These are phyloP conservation scores for Diaprepes abbreviatus DNA, from an alignment of 2,888 invertebrate species.

Conservation along the genomic window DNA sequence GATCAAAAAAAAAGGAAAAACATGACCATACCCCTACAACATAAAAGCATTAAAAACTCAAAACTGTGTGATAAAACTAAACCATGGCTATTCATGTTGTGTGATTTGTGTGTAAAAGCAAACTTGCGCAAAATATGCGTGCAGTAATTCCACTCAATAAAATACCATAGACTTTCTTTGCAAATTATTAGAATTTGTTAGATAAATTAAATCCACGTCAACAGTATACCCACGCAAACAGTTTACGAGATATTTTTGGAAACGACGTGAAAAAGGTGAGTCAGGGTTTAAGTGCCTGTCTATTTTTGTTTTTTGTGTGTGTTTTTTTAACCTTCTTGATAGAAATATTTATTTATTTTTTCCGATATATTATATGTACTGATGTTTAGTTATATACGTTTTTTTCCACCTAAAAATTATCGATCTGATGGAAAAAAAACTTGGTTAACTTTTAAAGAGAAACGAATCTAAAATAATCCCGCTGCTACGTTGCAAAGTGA, in stretches of 20 bases:
- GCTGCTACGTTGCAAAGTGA: too few relatives aligned
- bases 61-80: neutral
- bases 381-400: too few relatives aligned
- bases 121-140: neutral
- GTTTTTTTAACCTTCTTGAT: too few relatives aligned
- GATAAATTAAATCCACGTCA: constrained; percentile 15
- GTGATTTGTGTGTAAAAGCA: constrained; percentile 6
- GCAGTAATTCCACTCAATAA: neutral
- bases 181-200: constrained; percentile 17
- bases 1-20: neutral
- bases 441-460: too few relatives aligned
- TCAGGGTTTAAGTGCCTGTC: constrained; percentile 39
- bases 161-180: neutral
- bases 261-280: constrained; percentile 52
- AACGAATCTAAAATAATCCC: too few relatives aligned
- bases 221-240: constrained; percentile 48
- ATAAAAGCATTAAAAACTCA: neutral
- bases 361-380: too few relatives aligned
- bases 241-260: constrained; percentile 53
- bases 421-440: too few relatives aligned
- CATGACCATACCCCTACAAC: constrained; percentile 1
- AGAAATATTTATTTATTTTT: too few relatives aligned
- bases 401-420: too few relatives aligned
- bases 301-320: constrained; percentile 34
- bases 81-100: neutral